phyloP scores from a whole-genome alignment of 2,888 invertebrate species.

The Archaeoteleia sp. region DNA sequence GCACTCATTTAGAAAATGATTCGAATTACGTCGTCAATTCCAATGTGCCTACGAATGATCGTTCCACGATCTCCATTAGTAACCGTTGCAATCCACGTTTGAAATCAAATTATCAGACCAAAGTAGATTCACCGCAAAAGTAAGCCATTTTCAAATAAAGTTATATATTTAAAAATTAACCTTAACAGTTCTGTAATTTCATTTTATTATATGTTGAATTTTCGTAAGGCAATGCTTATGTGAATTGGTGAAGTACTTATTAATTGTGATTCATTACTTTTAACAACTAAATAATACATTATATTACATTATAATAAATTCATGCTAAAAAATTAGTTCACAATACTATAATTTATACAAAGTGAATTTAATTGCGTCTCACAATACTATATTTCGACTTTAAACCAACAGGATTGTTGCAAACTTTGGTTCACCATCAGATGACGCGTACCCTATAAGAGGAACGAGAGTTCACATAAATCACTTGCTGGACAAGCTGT shows the following conservation, averaged over 20 bases:
- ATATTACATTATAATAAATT: no score
- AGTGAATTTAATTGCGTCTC: no score
- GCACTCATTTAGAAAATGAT: constrained; percentile 13
- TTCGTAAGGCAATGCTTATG: no score
- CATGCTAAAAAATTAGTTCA: no score
- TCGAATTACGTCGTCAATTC: constrained; percentile 21
- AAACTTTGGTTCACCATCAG: constrained; percentile 13
- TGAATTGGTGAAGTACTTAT: no score
- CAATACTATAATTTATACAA: not conserved
- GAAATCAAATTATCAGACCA: constrained; percentile 22
- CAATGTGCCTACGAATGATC: constrained; percentile 30
- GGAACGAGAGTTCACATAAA: constrained; percentile 69
- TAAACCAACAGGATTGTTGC: constrained; percentile 6
- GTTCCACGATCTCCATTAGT: constrained; percentile 12
- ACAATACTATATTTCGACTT: not conserved
- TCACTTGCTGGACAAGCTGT: constrained; percentile 67
- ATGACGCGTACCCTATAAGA: constrained; percentile 56
- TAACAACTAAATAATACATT: no score
- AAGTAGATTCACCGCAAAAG: constrained; percentile 9
- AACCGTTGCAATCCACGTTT: constrained; percentile 9
- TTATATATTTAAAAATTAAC: no score
- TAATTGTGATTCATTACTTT: no score
- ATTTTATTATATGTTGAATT: no score
- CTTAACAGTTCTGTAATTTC: no score
- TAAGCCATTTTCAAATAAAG: no score